Evolutionary conservation across 2,797 vertebrate species (phyloP).

Genomic region (Sylvia borin): DNA sequence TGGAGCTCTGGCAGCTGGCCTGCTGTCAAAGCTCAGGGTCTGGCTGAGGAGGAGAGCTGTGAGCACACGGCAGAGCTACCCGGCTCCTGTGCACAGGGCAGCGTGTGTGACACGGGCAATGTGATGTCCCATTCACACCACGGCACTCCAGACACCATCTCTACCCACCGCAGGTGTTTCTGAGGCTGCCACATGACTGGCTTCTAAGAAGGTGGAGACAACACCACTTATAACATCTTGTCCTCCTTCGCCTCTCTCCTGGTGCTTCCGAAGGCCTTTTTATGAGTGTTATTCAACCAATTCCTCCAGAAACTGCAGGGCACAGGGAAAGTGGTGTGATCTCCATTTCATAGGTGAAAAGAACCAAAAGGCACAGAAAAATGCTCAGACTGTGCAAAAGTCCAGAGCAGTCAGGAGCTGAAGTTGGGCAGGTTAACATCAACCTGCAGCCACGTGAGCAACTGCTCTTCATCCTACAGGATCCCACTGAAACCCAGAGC

Average conservation of each 20-base stretch:
- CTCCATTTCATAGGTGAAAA: neutral
- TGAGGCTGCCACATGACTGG: neutral
- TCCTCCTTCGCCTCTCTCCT: conserved; percentile 12
- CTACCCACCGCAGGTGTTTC: neutral
- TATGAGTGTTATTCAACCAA: neutral
- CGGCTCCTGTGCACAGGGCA: neutral
- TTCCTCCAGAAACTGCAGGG: neutral
- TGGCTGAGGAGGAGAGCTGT: neutral
- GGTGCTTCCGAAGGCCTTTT: neutral
- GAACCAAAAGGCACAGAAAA: neutral
- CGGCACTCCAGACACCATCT: neutral
- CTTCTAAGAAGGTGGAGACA: conserved; percentile 3
- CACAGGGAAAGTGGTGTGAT: neutral
- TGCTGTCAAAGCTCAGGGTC: neutral
- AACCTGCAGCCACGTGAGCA: neutral
- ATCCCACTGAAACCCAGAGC: neutral
- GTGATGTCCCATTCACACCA: neutral
- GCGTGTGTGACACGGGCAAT: neutral
- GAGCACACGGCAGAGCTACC: neutral
- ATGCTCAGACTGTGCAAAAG: neutral
- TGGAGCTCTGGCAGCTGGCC: neutral
- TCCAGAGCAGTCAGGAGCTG: neutral
- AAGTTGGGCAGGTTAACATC: neutral
- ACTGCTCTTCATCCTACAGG: neutral
- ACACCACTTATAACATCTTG: conserved; percentile 5